These are phyloP conservation scores for Pipistrellus pygmaeus DNA, from an alignment of 2,797 vertebrate species.

Conservation along the genomic window DNA sequence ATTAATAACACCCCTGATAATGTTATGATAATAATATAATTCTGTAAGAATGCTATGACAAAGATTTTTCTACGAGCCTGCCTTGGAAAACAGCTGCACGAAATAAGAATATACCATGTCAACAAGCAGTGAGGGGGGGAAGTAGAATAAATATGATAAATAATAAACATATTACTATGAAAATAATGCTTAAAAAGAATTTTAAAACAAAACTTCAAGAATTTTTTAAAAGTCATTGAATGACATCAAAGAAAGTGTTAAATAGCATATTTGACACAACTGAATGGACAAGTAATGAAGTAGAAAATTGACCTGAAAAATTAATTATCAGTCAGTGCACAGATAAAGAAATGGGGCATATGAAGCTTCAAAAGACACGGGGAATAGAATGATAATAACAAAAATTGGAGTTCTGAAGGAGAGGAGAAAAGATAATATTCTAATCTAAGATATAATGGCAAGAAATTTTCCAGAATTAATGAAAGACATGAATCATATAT, in stretches of 20 bases:
- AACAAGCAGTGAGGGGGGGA: neutral
- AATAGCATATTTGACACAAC: neutral
- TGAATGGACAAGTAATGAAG: neutral
- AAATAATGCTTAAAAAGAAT: neutral
- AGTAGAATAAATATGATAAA: neutral
- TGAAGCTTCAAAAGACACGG: neutral
- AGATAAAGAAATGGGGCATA: neutral
- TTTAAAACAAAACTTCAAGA: neutral
- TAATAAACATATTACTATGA: neutral
- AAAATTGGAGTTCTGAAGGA: slow-evolving; percentile 6
- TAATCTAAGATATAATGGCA: neutral
- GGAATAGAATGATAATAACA: neutral
- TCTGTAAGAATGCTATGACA: neutral
- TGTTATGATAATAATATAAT: neutral
- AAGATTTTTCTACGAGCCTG: neutral
- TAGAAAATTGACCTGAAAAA: slow-evolving; percentile 30
- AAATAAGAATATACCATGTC: neutral
- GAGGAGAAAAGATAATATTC: neutral
- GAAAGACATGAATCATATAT: neutral
- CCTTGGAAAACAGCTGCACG: neutral
- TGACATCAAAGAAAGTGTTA: neutral
- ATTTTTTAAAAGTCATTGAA: neutral
- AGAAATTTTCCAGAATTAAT: slow-evolving; percentile 30
- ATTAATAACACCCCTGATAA: neutral
- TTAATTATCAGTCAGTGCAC: neutral